These are phyloP conservation scores for Notarius quadriscutis DNA, from an alignment of 2,113 vertebrate species.

Conservation along the genomic window DNA sequence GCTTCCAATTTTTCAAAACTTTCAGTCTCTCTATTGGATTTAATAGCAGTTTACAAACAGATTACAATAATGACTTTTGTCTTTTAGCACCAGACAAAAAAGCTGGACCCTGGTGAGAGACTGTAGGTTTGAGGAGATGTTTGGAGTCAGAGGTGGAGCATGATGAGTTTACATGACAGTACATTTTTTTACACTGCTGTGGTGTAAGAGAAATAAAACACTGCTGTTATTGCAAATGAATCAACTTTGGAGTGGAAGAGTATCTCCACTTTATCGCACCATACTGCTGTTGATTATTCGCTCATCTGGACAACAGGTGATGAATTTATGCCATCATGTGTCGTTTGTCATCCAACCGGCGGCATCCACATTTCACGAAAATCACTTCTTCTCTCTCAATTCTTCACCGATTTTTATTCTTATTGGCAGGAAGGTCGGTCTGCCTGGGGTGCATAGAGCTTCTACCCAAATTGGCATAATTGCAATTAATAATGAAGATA, in stretches of 20 bases:
- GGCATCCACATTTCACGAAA: too few species aligned
- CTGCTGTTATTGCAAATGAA: neutral
- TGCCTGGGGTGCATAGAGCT: too few species aligned
- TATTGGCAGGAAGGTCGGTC: too few species aligned
- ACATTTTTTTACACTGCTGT: neutral
- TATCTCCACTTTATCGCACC: neutral
- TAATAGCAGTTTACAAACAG: neutral
- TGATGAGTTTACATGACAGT: too few species aligned
- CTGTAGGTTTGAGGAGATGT: neutral
- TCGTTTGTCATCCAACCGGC: too few species aligned
- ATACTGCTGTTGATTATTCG: neutral
- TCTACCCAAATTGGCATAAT: too few species aligned
- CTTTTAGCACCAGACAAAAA: neutral
- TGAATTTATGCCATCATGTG: too few species aligned
- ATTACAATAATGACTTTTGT: neutral
- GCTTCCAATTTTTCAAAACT: slow-evolving; percentile 59
- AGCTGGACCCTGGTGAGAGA: neutral
- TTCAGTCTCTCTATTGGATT: slow-evolving; percentile 50
- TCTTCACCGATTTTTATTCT: too few species aligned
- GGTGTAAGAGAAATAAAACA: neutral
- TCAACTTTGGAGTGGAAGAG: too few species aligned
- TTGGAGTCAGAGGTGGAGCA: neutral
- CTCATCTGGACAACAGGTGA: too few species aligned
- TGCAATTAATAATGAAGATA: too few species aligned
- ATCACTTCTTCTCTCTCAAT: too few species aligned